Base-by-base conservation (phyloP, 1,140 invertebrate species). In the Hestina assimilis region DNA sequence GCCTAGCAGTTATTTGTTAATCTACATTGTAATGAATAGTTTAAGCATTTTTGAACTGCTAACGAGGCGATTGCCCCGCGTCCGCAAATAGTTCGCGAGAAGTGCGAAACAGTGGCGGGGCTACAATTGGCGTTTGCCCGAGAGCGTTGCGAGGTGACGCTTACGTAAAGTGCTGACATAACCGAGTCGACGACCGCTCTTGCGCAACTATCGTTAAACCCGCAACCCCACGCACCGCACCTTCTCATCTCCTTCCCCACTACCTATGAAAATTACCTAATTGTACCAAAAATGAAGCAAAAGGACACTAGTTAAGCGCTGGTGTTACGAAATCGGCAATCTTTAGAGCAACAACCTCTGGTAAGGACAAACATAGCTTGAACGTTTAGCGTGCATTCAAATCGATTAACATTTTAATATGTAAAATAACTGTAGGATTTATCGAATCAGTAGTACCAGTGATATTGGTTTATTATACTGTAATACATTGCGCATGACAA, bases 91-190 rank as follows among this genome's bases (percentile, higher is more conserved):
- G 76, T 76, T 63, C 75, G 76, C 75, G 68, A 67, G 72, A 83
- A 80, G 80, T 85, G 84, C 79, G 75, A 83, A 83, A 77, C 68
- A 72, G 63, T 74, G 70, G 75, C 77, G 74, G 74, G 73, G 72
- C 70, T 70, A 87, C 78, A 82, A 79, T 79, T 79, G 81, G 75
- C 75, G 81, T 71, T 66, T 73, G 75, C 64, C 69, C 66, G 79
- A 78, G 75, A 81, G 69, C 75, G 74, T 81, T 79, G 80, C 83
- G 80, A 83, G 82, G 81, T 77, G 78, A 79, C 72, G 73, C 69
- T 87, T 84, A 87, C 81, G 82, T 85, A 87, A 87, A 71, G 68
- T 59, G 67, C 79, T 87, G 84, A 87, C 81, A 87, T 87, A 87
- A 87, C 75, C 78, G 72, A 84, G 82, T 85, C 84, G 82, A 80